Evolutionary conservation across 1,140 invertebrate genomes (phyloP), one percentile per base, ranked within the genome.

Genomic region (Odontomachus brunneus): DNA sequence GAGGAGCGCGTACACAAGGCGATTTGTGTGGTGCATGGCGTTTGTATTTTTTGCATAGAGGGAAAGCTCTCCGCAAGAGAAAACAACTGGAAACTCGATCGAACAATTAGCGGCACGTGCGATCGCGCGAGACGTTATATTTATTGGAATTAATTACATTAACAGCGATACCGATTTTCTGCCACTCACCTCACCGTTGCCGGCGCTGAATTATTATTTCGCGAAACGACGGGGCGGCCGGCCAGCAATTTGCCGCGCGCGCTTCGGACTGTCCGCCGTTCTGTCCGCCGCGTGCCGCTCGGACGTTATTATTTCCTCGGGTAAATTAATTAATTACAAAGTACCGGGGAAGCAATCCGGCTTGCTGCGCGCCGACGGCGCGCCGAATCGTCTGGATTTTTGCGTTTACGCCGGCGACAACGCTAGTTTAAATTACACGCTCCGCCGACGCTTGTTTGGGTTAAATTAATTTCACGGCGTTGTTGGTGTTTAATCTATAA

Each of bases 101-200:
- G 82, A 80, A 71, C 75, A 87, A 88, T 87, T 75, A 86, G 24
- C 53, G 24, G 33, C n/a, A n/a, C n/a, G n/a, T 12, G 19, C 51
- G 69, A 82, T 74, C 60, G 49, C 81, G 26, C 53, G n/a, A n/a
- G n/a, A 49, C 63, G 49, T 88, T 65, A 63, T 49, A 49, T 87
- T 73, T 86, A 87, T 88, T 81, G 83, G 53, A 84, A 87, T 87
- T 88, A 88, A 88, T 88, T 87, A 84, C 81, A 75, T 85, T 85
- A 86, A 85, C 65, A 73, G 82, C 26, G 76, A 63, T 51, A 69
- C 44, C 59, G 80, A 83, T 76, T 74, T 80, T 72, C 76, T 72
- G 82, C 84, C 75, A 83, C 49, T 75, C 69, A n/a, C 12, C 53
- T 15, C 11, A 0, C 29, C 82, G 24, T 82, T 63, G 74, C n/a